Conservation (phyloP, 2,113 vertebrate species). For the Steatornis caripensis region DNA sequence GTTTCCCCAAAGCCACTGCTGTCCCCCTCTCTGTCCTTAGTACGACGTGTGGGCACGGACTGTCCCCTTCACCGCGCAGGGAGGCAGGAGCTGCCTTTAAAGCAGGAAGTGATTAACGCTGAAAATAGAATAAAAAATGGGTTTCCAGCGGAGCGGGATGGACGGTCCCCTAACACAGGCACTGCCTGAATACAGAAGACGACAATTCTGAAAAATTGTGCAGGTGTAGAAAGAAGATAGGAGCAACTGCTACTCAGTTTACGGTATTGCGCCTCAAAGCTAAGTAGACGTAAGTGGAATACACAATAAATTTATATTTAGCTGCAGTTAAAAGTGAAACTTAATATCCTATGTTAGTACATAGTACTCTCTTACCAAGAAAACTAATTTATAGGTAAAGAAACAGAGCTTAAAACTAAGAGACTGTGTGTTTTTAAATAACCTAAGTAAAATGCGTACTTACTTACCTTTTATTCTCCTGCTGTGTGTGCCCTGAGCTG, state of each 20-base stretch:
- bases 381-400: conserved; percentile 21
- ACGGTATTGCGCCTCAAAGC: neutral
- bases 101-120: neutral
- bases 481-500: conserved; percentile 52
- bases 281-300: neutral
- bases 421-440: conserved; percentile 48
- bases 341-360: neutral
- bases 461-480: conserved; percentile 66
- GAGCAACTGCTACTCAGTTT: neutral
- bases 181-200: neutral
- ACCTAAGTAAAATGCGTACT: conserved; percentile 14
- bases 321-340: neutral
- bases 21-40: neutral
- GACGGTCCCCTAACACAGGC: neutral
- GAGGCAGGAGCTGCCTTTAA: neutral
- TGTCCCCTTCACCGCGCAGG: neutral
- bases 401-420: conserved; percentile 1
- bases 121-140: neutral
- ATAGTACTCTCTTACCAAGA: neutral
- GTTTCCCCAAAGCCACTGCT: neutral
- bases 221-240: neutral
- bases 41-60: rapidly evolving
- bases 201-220: neutral
- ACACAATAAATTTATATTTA: neutral
- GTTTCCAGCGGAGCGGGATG: neutral